Conservation (phyloP, 2,888 invertebrate species). For the Drosophila nr. perissopoda region DNA sequence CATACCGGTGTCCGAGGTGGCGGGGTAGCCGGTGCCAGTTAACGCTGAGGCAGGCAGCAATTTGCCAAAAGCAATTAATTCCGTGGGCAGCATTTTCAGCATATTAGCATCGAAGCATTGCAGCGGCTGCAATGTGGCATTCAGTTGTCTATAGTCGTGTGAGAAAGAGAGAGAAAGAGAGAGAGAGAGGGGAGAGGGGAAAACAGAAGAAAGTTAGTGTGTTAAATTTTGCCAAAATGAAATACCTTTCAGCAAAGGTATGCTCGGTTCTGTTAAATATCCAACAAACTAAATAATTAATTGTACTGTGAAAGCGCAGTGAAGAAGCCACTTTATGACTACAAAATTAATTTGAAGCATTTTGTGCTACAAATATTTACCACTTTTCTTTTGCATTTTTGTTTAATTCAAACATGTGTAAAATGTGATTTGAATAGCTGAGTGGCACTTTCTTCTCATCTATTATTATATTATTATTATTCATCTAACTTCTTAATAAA, state of each 20-base stretch:
- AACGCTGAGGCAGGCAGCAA: conserved; percentile 75
- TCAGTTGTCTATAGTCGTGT: conserved; percentile 81
- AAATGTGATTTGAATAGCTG: not conserved
- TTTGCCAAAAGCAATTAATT: conserved; percentile 85
- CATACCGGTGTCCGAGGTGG: conserved; percentile 35
- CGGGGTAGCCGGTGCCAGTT: conserved; percentile 15
- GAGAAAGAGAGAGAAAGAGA: not conserved
- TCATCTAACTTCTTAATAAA: not conserved
- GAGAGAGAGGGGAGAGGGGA: not conserved
- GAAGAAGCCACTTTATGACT: not conserved
- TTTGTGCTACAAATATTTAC: not conserved
- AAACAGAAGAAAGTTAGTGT: not conserved
- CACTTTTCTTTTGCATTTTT: not conserved
- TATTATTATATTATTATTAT: not conserved
- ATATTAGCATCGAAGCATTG: conserved; percentile 84
- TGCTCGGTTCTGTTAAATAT: not conserved
- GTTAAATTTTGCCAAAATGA: conserved; percentile 25
- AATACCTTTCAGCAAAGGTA: conserved; percentile 1
- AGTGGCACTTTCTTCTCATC: not conserved
- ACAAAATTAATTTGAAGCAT: not conserved
- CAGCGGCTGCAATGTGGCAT: conserved; percentile 83
- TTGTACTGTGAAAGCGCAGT: not conserved
- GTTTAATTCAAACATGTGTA: not conserved
- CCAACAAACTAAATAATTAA: conserved; percentile 1
- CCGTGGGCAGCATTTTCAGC: conserved; percentile 84